Conservation (phyloP, 2,888 invertebrate species). For the Dromius quadrimaculatus region DNA sequence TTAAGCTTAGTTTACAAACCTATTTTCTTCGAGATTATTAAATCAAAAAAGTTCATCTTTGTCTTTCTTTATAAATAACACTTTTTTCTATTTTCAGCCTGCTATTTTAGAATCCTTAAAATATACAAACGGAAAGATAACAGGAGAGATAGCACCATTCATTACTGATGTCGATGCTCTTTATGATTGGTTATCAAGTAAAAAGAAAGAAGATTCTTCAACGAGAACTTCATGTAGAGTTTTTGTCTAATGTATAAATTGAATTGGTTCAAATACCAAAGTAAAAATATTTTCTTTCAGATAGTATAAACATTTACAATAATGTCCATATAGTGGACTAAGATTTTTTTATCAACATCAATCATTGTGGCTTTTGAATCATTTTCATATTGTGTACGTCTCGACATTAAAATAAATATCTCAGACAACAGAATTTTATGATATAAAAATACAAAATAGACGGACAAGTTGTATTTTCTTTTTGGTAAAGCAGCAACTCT, state of each 20-base stretch:
- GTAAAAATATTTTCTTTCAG: not conserved
- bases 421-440: constrained; percentile 13
- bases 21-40: no score
- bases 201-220: not conserved
- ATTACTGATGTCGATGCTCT: constrained; percentile 53
- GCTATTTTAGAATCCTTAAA: constrained; percentile 53
- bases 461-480: constrained; percentile 29
- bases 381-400: no score
- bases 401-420: no score
- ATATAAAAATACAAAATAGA: constrained; percentile 29
- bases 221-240: not conserved
- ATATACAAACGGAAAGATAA: constrained; percentile 48
- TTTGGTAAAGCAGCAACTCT: constrained; percentile 55
- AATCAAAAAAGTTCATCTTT: no score
- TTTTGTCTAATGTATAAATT: not conserved
- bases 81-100: constrained; percentile 56
- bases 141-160: constrained; percentile 45
- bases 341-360: no score
- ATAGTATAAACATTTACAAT: not conserved
- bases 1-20: no score
- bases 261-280: not conserved
- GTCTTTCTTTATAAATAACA: no score
- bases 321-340: not conserved
- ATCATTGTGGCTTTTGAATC: no score
- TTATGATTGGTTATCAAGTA: constrained; percentile 40